phyloP scores from a whole-genome alignment of 2,888 invertebrate species.

The Celastrina argiolus region DNA sequence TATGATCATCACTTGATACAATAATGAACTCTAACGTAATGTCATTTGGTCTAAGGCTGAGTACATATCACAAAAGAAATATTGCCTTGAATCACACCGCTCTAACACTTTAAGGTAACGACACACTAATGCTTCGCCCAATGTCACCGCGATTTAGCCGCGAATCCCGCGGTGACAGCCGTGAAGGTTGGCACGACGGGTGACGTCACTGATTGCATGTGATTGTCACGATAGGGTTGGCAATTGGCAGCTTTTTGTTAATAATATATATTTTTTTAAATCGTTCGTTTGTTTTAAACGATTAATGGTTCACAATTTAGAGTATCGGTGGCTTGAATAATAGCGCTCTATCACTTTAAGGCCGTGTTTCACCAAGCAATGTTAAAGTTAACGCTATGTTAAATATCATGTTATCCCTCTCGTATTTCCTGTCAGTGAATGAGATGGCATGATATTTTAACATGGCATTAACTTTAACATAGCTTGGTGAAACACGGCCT shows the following conservation, averaged over 20 bases:
- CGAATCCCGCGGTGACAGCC: slow-evolving; percentile 49
- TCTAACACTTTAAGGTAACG: slow-evolving; percentile 33
- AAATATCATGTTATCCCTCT: no score
- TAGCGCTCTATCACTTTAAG: slow-evolving; percentile 31
- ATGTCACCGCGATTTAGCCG: slow-evolving; percentile 42
- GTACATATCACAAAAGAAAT: slow-evolving; percentile 26
- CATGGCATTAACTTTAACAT: no score
- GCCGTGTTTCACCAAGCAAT: no score
- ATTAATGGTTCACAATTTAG: no score
- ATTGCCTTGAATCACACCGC: slow-evolving; percentile 25
- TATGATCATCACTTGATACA: no score
- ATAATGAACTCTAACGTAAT: background rate
- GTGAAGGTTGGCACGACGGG: slow-evolving; percentile 64
- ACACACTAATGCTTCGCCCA: slow-evolving; percentile 34
- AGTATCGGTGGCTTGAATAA: slow-evolving; percentile 25
- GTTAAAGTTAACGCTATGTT: no score
- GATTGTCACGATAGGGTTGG: slow-evolving; percentile 60
- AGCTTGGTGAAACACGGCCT: no score
- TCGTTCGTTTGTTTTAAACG: no score
- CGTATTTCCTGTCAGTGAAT: no score
- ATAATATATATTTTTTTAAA: no score
- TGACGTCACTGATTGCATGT: slow-evolving; percentile 67
- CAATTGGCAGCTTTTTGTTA: no score
- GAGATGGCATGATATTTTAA: no score
- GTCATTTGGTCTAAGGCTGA: background rate